Conservation (phyloP, 2,888 invertebrate species). For the Ceratothoa steindachneri region DNA sequence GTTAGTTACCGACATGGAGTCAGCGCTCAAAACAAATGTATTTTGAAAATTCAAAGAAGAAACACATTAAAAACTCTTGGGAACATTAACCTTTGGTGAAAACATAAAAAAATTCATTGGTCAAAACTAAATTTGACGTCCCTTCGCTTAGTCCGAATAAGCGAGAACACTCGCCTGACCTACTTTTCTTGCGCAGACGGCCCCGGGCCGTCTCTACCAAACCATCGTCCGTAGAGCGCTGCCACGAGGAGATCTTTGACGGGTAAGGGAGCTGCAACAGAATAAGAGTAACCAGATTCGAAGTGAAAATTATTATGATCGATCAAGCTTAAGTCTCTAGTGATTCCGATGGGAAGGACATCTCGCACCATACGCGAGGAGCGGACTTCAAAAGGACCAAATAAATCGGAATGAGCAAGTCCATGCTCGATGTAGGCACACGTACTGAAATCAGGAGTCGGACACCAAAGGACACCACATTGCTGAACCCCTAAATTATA, state of each 20-base stretch:
- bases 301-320: neutral
- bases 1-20: too few relatives aligned
- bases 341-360: neutral
- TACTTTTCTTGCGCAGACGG: too few relatives aligned
- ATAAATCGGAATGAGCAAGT: conserved; percentile 31
- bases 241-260: neutral
- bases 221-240: conserved; percentile 15
- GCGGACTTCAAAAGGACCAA: conserved; percentile 29
- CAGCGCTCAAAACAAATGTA: too few relatives aligned
- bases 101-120: too few relatives aligned
- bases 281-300: neutral
- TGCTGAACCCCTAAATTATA: conserved; percentile 47
- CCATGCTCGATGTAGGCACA: conserved; percentile 49
- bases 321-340: neutral
- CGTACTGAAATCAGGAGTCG: conserved; percentile 50
- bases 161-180: too few relatives aligned
- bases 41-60: too few relatives aligned
- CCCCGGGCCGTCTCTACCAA: neutral
- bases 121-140: too few relatives aligned
- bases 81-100: too few relatives aligned
- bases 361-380: neutral
- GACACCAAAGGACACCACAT: conserved; percentile 53
- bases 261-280: neutral
- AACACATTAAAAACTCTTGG: too few relatives aligned
- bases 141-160: too few relatives aligned